A percentile compares a stretch with the other conserved stretches of the same genome.
phyloP scores from a whole-genome alignment of 1,140 invertebrate species.

The Drosophila baimaii region DNA sequence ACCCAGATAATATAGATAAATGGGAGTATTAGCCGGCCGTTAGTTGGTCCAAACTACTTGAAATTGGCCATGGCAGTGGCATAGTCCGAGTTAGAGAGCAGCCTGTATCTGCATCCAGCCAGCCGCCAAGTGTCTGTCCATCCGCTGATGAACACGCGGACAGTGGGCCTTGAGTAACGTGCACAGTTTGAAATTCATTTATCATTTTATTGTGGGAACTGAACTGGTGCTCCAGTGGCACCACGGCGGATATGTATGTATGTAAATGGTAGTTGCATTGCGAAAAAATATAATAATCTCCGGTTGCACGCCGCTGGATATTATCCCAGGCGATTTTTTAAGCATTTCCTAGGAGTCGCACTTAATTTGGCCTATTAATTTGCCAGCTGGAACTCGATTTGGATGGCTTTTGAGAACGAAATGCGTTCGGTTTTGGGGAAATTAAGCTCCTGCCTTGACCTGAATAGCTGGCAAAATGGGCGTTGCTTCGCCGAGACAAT shows the following conservation, averaged over 20 bases:
- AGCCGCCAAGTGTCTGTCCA: not conserved
- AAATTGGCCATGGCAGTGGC: slow-evolving; percentile 43
- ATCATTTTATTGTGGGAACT: slow-evolving; percentile 73
- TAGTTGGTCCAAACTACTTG: slow-evolving; percentile 40
- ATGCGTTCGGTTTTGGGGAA: not conserved
- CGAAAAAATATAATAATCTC: slow-evolving; percentile 25
- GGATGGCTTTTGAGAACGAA: not conserved
- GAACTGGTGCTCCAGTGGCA: slow-evolving; percentile 25
- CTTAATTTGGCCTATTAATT: slow-evolving; percentile 72
- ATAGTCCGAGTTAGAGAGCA: slow-evolving; percentile 19
- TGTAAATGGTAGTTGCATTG: slow-evolving; percentile 56
- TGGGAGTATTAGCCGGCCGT: slow-evolving; percentile 36
- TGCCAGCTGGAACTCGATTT: slow-evolving; percentile 32
- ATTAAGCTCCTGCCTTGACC: slow-evolving; percentile 39
- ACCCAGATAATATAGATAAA: slow-evolving; percentile 24
- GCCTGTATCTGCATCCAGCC: slow-evolving; percentile 20
- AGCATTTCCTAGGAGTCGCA: slow-evolving; percentile 56
- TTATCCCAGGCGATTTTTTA: slow-evolving; percentile 60
- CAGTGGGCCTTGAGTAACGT: slow-evolving; percentile 67
- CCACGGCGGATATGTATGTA: slow-evolving; percentile 36
- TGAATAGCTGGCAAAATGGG: slow-evolving; percentile 34
- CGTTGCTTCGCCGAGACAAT: slow-evolving; percentile 10
- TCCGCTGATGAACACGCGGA: slow-evolving; percentile 66
- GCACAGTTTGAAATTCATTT: slow-evolving; percentile 80
- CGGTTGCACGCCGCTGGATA: slow-evolving; percentile 62